Evolutionary conservation across 2,888 invertebrate species (phyloP).

Genomic region (Uropetala carovei): DNA sequence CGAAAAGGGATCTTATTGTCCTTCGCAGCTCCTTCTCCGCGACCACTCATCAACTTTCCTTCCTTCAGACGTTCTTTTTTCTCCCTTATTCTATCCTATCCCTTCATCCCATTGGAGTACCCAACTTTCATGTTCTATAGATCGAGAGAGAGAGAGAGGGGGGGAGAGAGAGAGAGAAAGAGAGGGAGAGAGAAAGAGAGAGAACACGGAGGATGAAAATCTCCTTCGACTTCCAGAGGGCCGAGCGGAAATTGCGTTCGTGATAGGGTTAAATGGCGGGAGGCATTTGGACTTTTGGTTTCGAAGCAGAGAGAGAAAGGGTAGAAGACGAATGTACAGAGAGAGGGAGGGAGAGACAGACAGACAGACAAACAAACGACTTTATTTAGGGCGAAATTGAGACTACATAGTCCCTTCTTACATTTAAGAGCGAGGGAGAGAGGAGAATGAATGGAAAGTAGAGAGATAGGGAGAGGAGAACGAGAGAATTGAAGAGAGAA

Average conservation of each 20-base stretch:
- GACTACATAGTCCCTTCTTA: background rate
- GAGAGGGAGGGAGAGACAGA: background rate
- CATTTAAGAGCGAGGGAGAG: background rate
- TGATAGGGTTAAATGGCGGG: background rate
- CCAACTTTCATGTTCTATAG: background rate
- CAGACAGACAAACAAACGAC: too few species aligned
- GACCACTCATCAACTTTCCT: too few species aligned
- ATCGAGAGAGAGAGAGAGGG: background rate
- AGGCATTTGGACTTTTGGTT: background rate
- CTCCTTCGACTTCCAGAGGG: conserved; percentile 14
- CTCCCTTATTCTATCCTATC: background rate
- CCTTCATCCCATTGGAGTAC: background rate
- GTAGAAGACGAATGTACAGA: background rate
- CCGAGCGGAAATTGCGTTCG: conserved; percentile 53
- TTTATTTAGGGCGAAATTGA: too few species aligned
- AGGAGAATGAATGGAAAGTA: background rate
- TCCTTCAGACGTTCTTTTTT: too few species aligned
- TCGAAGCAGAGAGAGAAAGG: background rate
- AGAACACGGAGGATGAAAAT: background rate
- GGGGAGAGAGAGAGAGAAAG: background rate
- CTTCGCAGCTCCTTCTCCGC: too few species aligned
- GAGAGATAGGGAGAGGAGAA: background rate
- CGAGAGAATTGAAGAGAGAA: background rate
- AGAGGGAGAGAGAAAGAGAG: background rate
- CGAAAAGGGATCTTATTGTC: too few species aligned